Conservation (phyloP, 2,888 invertebrate species). For the Eurytoma californica region DNA sequence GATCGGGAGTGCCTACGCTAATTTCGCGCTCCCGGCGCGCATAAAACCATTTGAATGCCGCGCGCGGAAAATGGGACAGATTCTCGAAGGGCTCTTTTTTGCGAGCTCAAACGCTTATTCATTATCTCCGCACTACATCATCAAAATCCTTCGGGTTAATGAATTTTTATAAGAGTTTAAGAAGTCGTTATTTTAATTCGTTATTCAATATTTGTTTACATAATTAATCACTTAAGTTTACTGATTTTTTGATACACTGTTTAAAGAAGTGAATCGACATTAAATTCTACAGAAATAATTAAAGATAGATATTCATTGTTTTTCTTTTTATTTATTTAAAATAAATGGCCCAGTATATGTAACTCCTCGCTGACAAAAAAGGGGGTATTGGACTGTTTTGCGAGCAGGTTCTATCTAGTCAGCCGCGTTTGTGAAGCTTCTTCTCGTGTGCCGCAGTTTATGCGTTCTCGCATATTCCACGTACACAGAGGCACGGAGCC, state of each 20-base stretch:
- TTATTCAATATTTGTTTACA: too few relatives aligned
- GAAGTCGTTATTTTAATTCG: too few relatives aligned
- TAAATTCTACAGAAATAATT: too few relatives aligned
- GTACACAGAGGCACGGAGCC: slow-evolving; percentile 50
- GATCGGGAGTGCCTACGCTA: slow-evolving; percentile 68
- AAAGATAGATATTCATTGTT: too few relatives aligned
- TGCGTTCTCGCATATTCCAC: slow-evolving; percentile 47
- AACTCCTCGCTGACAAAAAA: too few relatives aligned
- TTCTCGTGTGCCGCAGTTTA: slow-evolving; percentile 25
- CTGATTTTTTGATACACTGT: too few relatives aligned
- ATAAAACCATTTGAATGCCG: slow-evolving; percentile 40
- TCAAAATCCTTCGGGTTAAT: too few relatives aligned
- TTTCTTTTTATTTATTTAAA: too few relatives aligned
- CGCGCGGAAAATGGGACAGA: slow-evolving; percentile 47
- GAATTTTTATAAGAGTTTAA: too few relatives aligned
- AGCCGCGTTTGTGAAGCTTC: background rate
- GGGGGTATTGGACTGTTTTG: background rate
- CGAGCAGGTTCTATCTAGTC: slow-evolving; percentile 35
- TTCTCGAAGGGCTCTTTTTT: slow-evolving; percentile 1
- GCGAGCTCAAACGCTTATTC: background rate
- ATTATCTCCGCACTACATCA: background rate
- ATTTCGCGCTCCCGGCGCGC: slow-evolving; percentile 67
- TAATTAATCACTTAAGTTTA: too few relatives aligned
- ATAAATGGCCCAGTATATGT: too few relatives aligned
- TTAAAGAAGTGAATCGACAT: too few relatives aligned